Evolutionary conservation across 2,888 invertebrate species (phyloP).

Genomic region (Sicus ferrugineus): DNA sequence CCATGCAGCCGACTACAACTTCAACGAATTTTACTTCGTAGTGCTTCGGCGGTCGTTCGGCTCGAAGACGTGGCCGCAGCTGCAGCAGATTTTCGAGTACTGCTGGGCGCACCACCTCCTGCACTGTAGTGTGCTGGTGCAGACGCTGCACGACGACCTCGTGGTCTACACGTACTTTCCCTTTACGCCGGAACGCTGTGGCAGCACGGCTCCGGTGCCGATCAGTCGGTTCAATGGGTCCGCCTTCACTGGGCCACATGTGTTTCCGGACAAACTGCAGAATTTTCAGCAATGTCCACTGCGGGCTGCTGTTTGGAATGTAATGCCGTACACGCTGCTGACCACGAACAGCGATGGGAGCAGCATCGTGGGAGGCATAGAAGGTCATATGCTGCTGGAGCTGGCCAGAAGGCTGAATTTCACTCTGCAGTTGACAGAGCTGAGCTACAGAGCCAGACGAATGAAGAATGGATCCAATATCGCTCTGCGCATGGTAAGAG

Average conservation of each 20-base stretch:
- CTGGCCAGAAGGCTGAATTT: conserved; percentile 18
- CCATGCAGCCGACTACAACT: conserved; percentile 48
- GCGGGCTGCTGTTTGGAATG: conserved; percentile 37
- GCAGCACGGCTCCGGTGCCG: conserved; percentile 35
- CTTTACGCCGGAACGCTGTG: conserved; percentile 44
- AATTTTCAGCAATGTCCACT: conserved; percentile 46
- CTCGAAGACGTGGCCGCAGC: conserved; percentile 41
- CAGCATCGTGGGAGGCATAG: neutral
- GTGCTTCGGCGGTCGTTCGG: conserved; percentile 50
- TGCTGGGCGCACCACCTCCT: conserved; percentile 54
- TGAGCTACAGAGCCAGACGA: neutral
- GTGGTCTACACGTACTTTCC: conserved; percentile 54
- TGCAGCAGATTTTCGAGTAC: conserved; percentile 51
- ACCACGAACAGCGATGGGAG: neutral
- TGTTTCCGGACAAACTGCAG: conserved; percentile 50
- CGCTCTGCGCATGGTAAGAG: neutral
- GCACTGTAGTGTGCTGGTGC: conserved; percentile 54
- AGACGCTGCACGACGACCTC: conserved; percentile 47
- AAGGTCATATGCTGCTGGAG: conserved; percentile 13
- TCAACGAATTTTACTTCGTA: conserved; percentile 54
- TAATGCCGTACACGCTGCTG: conserved; percentile 36
- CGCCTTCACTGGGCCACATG: conserved; percentile 40
- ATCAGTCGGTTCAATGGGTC: conserved; percentile 47
- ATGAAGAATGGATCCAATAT: neutral
- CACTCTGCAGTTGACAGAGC: neutral